Evolutionary conservation across 1,140 invertebrate genomes (phyloP).

Genomic region (Calliopsis andreniformis): DNA sequence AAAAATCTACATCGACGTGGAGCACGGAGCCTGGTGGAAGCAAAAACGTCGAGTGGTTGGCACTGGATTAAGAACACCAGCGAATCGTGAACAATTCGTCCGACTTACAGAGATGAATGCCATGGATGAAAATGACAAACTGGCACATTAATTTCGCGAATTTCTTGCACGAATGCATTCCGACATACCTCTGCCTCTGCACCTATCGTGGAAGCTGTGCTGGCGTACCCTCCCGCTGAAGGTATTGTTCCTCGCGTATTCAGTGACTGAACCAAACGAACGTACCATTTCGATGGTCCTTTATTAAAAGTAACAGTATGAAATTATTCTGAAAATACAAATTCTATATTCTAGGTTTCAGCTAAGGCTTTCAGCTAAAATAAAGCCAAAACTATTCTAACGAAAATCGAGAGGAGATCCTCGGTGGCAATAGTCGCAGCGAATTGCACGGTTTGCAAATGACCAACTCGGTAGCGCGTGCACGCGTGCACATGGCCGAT

Average conservation of each 20-base stretch:
- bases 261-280: constrained; percentile 1
- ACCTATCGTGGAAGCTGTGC: background rate
- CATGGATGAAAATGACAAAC: constrained; percentile 60
- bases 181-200: background rate
- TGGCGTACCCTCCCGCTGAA: background rate
- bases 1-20: too few relatives aligned
- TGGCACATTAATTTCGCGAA: constrained; percentile 47
- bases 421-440: constrained; percentile 17
- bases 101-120: constrained; percentile 43
- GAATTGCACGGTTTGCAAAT: too few relatives aligned
- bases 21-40: too few relatives aligned
- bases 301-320: too few relatives aligned
- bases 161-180: constrained; percentile 44
- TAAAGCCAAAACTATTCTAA: too few relatives aligned
- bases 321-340: too few relatives aligned
- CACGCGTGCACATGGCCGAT: background rate
- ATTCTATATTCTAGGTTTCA: too few relatives aligned
- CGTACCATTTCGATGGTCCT: background rate
- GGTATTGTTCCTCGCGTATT: constrained; percentile 17
- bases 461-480: background rate
- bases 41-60: background rate
- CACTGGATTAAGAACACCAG: constrained; percentile 20
- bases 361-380: too few relatives aligned
- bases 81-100: background rate
- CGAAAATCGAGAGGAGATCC: background rate